These are phyloP conservation scores for Meloidogyne floridensis DNA, from an alignment of 1,140 invertebrate species.

Conservation along the genomic window DNA sequence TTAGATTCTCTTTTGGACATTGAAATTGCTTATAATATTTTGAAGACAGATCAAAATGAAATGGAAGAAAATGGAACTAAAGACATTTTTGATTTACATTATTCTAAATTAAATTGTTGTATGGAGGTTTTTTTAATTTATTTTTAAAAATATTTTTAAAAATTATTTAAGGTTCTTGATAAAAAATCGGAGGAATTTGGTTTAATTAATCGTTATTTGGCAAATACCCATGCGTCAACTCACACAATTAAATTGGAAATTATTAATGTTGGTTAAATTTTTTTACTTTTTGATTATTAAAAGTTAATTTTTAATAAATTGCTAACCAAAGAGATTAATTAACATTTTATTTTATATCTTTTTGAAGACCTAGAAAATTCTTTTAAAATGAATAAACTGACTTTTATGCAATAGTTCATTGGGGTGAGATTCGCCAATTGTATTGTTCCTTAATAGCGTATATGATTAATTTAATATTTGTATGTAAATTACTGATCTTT, in stretches of 20 bases:
- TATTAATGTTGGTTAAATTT: slow-evolving; percentile 74
- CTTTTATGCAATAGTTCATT: too few relatives aligned
- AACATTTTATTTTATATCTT: not conserved
- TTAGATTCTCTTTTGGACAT: slow-evolving; percentile 51
- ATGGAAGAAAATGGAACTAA: slow-evolving; percentile 48
- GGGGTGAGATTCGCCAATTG: too few relatives aligned
- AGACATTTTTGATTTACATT: slow-evolving; percentile 47
- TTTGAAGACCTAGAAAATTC: too few relatives aligned
- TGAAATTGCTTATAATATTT: slow-evolving; percentile 78
- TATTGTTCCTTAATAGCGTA: too few relatives aligned
- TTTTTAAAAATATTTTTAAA: not conserved
- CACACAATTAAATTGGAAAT: slow-evolving; percentile 81
- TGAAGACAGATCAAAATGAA: slow-evolving; percentile 69
- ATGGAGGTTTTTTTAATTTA: slow-evolving; percentile 35
- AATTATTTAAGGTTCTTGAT: slow-evolving; percentile 37
- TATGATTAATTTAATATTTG: too few relatives aligned
- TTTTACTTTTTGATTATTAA: too few relatives aligned
- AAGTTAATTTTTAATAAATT: too few relatives aligned
- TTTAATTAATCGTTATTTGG: slow-evolving; percentile 39
- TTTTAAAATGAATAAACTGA: too few relatives aligned
- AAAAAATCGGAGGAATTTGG: slow-evolving; percentile 33
- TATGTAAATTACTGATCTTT: not conserved
- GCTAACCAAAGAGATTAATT: not conserved
- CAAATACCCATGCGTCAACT: slow-evolving; percentile 79
- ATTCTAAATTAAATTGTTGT: slow-evolving; percentile 53